Base-by-base conservation (phyloP, 2,113 vertebrate genomes). In the Syrrhaptes paradoxus region DNA sequence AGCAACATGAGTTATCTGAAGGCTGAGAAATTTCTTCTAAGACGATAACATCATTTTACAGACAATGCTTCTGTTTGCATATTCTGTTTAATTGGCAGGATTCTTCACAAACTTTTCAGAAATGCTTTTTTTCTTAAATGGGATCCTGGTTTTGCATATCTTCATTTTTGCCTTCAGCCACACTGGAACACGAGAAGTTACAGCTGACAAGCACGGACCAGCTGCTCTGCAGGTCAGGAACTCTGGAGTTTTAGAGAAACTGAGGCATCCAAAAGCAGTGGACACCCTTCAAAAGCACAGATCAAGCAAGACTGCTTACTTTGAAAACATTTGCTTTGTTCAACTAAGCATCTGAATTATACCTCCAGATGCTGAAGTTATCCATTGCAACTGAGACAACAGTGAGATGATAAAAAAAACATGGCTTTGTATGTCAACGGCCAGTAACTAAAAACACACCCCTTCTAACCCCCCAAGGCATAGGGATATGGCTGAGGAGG, bases 391-490 rank as follows among this genome's bases (percentile, higher is more conserved):
- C 45, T 32, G 43, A 38, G 32, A 61, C 25, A 74, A n/a, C 43
- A 59, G 8, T 13, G 6, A 51, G 9, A 16, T 0, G 2, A 4
- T 11, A 31, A 62, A 8, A 36, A 57, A 79, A 63, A 25, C 41
- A 12, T 1, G 13, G 10, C 20, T 77, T 63, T 36, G 26, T 9
- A 17, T 2, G 6, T 2, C 9, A 67, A 46, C 26, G n/a, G 41
- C 17, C 6, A 48, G 26, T 13, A 55, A 70, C 6, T 43, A 12
- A 3, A 51, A 58, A 55, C 0, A 1, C 52, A 59, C 12, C 9
- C 36, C 41, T 48, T 29, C 54, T 18, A 36, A 34, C 1, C 2
- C 14, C 3, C 4, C 7, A 7, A 5, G 9, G 28, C 1, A 17
- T 1, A 32, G 41, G 21, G 59, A 8, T 16, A 3, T 0, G 54